Base-by-base conservation (phyloP, 2,113 vertebrate genomes). In the Pseudonaja textilis region DNA sequence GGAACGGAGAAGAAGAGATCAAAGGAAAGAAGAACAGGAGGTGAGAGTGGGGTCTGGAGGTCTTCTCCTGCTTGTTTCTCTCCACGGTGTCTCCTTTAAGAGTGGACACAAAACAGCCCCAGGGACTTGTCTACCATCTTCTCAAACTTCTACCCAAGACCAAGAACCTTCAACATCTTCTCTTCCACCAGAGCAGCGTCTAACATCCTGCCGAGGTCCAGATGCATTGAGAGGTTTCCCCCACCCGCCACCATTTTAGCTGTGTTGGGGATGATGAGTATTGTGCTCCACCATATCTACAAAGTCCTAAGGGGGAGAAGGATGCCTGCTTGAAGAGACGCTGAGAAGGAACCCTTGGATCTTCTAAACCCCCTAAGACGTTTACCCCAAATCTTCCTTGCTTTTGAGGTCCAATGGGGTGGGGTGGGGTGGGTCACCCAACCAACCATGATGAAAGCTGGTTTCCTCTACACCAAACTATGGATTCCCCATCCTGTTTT, bases 11-110 rank as follows among this genome's bases (percentile, higher is more conserved):
- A 85, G n/a, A 10, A 29, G 88, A 47, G 89, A 93, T 2, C 89
- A 1, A 22, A 6, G 55, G 85, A 90, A 18, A 55, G 95, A 96
- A 45, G 95, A 96, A 16, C 94, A 94, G 54, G 95, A 96, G 96
- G 96, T 96, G 92, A 96, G 96, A 5, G 26, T 56, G 81, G 74
- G 74, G 3, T 22, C 54, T 4, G 42, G 8, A 61, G 87, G 42
- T 39, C 45, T 18, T 34, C 39, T 52, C 50, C 4, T 9, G 8
- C 52, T 39, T 5, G 8, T 56, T 20, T 22, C 14, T 22, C 34
- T 11, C 29, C 54, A 14, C 12, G 5, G 2, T 34, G 9, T 12
- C n/a, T 3, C 23, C 45, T 34, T 54, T 50, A 25, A 29, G 56
- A 57, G 56, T 22, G 2, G 47, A 64, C 26, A 64, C 45, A n/a